Evolutionary conservation across 2,113 vertebrate species (phyloP).

Genomic region (Rhea pennata): DNA sequence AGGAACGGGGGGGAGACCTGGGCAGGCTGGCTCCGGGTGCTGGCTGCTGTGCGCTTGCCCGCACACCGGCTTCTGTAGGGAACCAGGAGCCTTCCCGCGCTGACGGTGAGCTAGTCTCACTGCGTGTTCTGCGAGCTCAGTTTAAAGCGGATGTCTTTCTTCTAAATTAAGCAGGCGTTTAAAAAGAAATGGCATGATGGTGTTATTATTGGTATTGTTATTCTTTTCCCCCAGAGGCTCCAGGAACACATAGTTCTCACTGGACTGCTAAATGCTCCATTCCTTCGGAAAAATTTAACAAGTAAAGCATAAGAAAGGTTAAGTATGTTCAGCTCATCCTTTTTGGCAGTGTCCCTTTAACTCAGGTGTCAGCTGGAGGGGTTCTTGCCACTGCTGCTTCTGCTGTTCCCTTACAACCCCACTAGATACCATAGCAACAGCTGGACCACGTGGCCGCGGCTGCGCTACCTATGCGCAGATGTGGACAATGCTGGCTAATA

Average conservation of each 20-base stretch:
- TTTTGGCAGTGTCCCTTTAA: constrained; percentile 44
- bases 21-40: not conserved
- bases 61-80: not conserved
- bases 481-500: constrained; percentile 65
- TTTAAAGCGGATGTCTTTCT: not conserved
- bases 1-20: not conserved
- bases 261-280: not conserved
- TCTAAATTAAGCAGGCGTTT: not conserved
- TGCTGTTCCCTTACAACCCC: constrained; percentile 51
- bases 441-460: constrained; percentile 55
- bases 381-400: constrained; percentile 22
- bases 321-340: not conserved
- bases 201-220: not conserved
- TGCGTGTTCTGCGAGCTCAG: not conserved
- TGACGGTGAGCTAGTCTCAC: not conserved
- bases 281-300: not conserved
- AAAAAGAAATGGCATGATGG: not conserved
- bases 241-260: not conserved
- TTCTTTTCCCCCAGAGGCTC: not conserved
- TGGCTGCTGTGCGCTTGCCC: not conserved
- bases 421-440: constrained; percentile 73
- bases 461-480: constrained; percentile 63
- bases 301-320: not conserved
- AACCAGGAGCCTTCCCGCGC: not conserved
- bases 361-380: constrained; percentile 36